A percentile compares a stretch with the other conserved stretches of the same genome.
Conservation (phyloP, 2,797 vertebrate genomes). For the Anas bernieri region DNA sequence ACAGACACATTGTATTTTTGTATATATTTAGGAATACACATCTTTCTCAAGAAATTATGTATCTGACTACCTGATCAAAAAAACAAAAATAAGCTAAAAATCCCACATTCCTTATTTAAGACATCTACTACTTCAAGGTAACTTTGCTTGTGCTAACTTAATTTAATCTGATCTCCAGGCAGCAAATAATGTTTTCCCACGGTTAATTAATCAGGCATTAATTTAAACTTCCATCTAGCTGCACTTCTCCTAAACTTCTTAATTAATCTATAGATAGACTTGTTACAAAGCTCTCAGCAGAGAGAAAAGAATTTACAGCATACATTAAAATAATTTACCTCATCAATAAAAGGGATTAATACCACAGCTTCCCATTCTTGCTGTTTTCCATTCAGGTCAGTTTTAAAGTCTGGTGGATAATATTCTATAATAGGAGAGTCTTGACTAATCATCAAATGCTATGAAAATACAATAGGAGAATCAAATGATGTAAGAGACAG, state of each 20-base stretch:
- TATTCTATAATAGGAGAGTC: constrained; percentile 93
- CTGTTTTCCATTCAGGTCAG: constrained; percentile 97
- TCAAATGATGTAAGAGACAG: not conserved
- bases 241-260: not conserved
- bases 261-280: not conserved
- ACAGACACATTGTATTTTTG: not conserved
- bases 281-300: not conserved
- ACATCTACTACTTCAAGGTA: not conserved
- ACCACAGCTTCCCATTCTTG: constrained; percentile 99
- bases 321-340: constrained; percentile 78
- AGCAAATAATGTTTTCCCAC: not conserved
- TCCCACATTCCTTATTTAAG: not conserved
- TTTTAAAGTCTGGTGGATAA: constrained; percentile 96
- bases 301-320: constrained; percentile 74
- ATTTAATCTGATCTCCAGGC: not conserved
- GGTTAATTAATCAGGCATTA: not conserved
- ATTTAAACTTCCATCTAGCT: not conserved
- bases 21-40: not conserved
- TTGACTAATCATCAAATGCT: constrained; percentile 93
- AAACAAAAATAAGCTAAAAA: not conserved
- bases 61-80: not conserved
- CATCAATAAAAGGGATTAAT: constrained; percentile 96
- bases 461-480: constrained; percentile 48
- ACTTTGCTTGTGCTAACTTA: not conserved
- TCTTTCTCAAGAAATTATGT: not conserved